A percentile compares a stretch with the other conserved stretches of the same genome.
phyloP scores from a whole-genome alignment of 2,113 vertebrate genomes.

The Pelvicachromis taeniatus region DNA sequence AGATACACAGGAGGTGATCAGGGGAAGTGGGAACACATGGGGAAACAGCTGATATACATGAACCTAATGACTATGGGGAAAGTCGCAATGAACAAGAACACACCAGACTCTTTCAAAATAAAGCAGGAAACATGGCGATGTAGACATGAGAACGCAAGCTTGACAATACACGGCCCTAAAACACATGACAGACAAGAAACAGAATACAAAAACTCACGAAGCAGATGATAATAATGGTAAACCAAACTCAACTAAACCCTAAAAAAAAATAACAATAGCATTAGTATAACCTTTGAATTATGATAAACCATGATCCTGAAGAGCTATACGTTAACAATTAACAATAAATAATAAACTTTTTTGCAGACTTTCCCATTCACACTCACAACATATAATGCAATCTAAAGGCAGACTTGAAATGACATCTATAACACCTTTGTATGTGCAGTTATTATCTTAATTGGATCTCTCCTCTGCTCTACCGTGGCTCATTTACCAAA shows the following conservation, averaged over 20 bases:
- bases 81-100: neutral
- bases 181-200: no score
- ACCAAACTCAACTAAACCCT: no score
- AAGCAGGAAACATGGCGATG: neutral
- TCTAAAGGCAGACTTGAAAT: neutral
- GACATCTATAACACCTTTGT: neutral
- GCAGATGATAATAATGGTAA: no score
- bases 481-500: neutral
- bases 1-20: neutral
- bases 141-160: neutral
- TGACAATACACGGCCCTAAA: no score
- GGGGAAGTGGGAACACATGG: no score
- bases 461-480: neutral
- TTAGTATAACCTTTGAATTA: neutral
- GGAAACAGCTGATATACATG: neutral
- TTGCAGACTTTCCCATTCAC: neutral
- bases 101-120: neutral
- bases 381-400: neutral
- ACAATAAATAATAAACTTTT: neutral
- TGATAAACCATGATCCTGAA: neutral
- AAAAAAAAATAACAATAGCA: no score
- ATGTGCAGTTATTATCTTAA: neutral
- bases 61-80: neutral
- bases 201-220: no score
- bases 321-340: neutral